Conservation (phyloP, 2,888 invertebrate species). For the Pterobdella sp. region DNA sequence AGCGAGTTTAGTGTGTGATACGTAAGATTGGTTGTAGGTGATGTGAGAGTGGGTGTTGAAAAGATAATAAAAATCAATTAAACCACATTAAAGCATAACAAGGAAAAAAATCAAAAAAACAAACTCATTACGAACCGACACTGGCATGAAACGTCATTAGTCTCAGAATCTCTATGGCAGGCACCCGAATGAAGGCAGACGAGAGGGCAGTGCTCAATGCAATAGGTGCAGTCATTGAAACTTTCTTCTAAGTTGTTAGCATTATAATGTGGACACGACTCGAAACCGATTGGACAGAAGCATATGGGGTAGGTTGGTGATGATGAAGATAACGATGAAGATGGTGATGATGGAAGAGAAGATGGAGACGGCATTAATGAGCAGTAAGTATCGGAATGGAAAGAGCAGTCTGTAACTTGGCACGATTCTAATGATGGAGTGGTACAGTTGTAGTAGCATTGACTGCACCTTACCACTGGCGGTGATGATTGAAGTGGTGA, state of each 20-base stretch:
- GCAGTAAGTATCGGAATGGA: neutral
- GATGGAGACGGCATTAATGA: neutral
- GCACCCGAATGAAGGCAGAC: constrained; percentile 56
- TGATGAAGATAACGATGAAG: neutral
- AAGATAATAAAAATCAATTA: too few species aligned
- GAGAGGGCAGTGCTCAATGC: constrained; percentile 16
- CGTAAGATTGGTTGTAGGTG: too few species aligned
- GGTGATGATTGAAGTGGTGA: neutral
- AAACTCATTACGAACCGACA: too few species aligned
- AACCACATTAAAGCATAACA: too few species aligned
- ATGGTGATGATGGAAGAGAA: neutral
- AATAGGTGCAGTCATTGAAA: neutral
- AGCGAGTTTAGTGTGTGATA: too few species aligned
- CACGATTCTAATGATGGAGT: constrained; percentile 1
- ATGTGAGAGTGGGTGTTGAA: too few species aligned
- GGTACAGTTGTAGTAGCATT: constrained; percentile 24
- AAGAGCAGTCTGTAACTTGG: constrained; percentile 4
- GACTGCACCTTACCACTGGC: constrained; percentile 3
- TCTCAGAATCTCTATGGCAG: constrained; percentile 54
- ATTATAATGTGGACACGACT: neutral
- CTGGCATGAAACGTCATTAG: neutral
- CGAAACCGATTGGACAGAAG: neutral
- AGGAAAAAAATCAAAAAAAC: too few species aligned
- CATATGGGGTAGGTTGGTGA: neutral
- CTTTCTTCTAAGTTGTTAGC: constrained; percentile 3